A percentile compares a stretch with the other conserved stretches of the same genome.
phyloP scores from a whole-genome alignment of 1,140 invertebrate species.

The Pseudomyrmex cubaensis region DNA sequence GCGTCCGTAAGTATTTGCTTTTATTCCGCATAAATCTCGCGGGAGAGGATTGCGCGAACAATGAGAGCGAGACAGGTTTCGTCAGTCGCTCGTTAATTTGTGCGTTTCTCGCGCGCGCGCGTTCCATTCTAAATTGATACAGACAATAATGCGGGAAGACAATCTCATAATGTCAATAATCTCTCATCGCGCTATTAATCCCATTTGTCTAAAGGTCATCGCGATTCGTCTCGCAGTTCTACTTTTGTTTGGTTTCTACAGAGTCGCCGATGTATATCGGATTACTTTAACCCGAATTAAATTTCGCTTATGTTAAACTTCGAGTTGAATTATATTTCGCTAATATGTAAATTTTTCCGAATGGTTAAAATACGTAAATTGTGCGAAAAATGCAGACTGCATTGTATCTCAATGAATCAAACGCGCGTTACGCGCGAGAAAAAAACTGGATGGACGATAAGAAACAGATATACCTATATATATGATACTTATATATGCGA shows the following conservation, averaged over 20 bases:
- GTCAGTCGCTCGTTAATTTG: conserved; percentile 39
- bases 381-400: too few relatives aligned
- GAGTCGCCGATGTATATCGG: too few relatives aligned
- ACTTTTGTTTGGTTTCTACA: too few relatives aligned
- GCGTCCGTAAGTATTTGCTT: too few relatives aligned
- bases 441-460: conserved; percentile 44
- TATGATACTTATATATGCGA: not conserved
- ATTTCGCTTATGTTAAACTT: too few relatives aligned
- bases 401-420: not conserved
- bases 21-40: too few relatives aligned
- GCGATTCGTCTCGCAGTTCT: not conserved
- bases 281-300: too few relatives aligned
- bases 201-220: conserved; percentile 48
- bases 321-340: not conserved
- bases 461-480: not conserved
- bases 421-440: conserved; percentile 1
- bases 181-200: conserved; percentile 58
- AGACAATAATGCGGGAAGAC: conserved; percentile 46
- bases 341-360: not conserved
- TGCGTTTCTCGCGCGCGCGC: conserved; percentile 32
- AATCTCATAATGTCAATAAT: conserved; percentile 61
- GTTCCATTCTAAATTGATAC: conserved; percentile 51
- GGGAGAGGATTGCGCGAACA: too few relatives aligned
- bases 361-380: too few relatives aligned
- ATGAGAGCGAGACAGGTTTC: not conserved